phyloP scores from a whole-genome alignment of 2,113 vertebrate genomes.

The Macquaria australasica region DNA sequence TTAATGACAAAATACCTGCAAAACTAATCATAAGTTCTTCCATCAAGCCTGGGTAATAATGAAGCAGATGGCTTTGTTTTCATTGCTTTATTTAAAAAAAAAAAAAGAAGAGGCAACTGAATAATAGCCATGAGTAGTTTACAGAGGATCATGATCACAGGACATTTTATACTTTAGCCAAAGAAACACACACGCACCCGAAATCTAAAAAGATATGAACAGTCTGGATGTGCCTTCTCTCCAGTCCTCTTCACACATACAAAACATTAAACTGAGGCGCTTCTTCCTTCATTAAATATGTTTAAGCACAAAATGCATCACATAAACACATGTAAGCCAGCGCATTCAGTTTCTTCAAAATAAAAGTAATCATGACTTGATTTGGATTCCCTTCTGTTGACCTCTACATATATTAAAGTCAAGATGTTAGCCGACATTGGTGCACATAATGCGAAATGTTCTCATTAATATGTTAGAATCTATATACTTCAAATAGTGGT shows the following conservation, averaged over 20 bases:
- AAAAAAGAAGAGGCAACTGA: conserved; percentile 50
- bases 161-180: background rate
- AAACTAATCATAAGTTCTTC: background rate
- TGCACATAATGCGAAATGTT: conserved; percentile 30
- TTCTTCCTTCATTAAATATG: conserved; percentile 29
- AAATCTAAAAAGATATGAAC: conserved; percentile 22
- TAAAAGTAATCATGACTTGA: conserved; percentile 22
- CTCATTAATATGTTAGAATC: conserved; percentile 50
- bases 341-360: conserved; percentile 31
- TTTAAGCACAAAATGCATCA: conserved; percentile 30
- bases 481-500: conserved; percentile 26
- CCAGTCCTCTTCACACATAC: background rate
- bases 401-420: conserved; percentile 41
- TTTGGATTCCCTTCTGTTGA: conserved; percentile 50
- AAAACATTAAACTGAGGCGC: conserved; percentile 21
- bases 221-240: conserved; percentile 6
- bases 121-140: conserved; percentile 54
- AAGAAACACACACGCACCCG: conserved; percentile 21
- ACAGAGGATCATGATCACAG: conserved; percentile 47
- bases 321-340: conserved; percentile 24
- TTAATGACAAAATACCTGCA: too few relatives aligned
- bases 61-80: conserved; percentile 33
- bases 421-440: conserved; percentile 47
- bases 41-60: conserved; percentile 1
- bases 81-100: conserved; percentile 76